phyloP scores from a whole-genome alignment of 2,888 invertebrate species.

The Eugnorisma glareosa region DNA sequence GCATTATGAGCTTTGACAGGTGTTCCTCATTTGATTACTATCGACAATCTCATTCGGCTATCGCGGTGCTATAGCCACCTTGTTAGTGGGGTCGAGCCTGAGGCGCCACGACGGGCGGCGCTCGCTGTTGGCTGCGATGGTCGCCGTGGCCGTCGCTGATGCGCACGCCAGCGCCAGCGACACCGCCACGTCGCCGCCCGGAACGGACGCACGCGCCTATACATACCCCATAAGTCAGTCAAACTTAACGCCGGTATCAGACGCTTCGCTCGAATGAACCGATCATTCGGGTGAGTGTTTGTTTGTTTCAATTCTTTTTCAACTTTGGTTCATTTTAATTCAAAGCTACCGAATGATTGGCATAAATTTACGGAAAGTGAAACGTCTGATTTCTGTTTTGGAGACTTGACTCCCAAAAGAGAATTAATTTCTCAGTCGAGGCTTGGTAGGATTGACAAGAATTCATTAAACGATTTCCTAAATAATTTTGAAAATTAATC shows the following conservation, averaged over 20 bases:
- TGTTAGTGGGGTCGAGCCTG: conserved; percentile 96
- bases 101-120: conserved; percentile 98
- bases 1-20: background rate
- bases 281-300: background rate
- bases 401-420: conserved; percentile 1
- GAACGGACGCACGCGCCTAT: conserved; percentile 79
- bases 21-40: conserved; percentile 30
- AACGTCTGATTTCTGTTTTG: background rate
- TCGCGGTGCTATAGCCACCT: conserved; percentile 90
- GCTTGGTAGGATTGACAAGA: background rate
- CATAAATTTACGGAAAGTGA: background rate
- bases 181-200: conserved; percentile 82
- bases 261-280: background rate
- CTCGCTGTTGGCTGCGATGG: conserved; percentile 91
- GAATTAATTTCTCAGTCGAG: conserved; percentile 22
- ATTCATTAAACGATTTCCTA: conserved; percentile 14
- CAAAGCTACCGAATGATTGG: background rate
- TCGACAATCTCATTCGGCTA: conserved; percentile 62
- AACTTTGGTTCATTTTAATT: background rate
- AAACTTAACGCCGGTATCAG: background rate
- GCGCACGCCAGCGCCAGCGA: conserved; percentile 83
- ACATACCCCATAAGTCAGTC: conserved; percentile 39
- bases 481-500: conserved; percentile 6
- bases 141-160: conserved; percentile 87
- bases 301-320: background rate